Evolutionary conservation across 2,113 vertebrate genomes (phyloP).

Genomic region (Phasianus colchicus): DNA sequence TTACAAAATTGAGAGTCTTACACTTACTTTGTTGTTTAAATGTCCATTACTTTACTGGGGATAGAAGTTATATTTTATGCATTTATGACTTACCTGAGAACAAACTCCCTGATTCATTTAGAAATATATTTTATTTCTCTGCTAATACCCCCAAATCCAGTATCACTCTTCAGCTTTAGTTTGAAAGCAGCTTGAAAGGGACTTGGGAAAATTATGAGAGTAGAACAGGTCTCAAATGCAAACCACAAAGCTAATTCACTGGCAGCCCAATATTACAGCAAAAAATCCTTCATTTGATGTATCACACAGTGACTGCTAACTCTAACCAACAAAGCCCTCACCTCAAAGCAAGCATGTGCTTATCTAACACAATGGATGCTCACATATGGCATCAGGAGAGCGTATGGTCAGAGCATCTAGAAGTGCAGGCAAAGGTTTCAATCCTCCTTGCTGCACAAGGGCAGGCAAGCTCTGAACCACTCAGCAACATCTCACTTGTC

Average conservation of each 20-base stretch:
- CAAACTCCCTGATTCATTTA: not conserved
- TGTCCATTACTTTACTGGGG: not conserved
- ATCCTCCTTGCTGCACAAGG: not conserved
- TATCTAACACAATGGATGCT: not conserved
- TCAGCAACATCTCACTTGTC: not conserved
- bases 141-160: not conserved
- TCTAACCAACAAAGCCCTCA: not conserved
- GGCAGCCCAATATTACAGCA: not conserved
- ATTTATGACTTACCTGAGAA: not conserved
- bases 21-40: slow-evolving; percentile 17
- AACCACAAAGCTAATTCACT: not conserved
- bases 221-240: not conserved
- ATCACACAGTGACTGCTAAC: not conserved
- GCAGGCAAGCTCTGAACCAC: not conserved
- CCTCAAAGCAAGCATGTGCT: not conserved
- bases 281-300: not conserved
- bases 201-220: not conserved
- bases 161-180: not conserved
- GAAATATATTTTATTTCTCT: slow-evolving; percentile 2
- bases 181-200: not conserved
- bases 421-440: not conserved
- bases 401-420: not conserved
- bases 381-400: not conserved
- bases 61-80: not conserved
- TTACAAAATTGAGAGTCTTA: slow-evolving; percentile 18